Evolutionary conservation across 2,888 invertebrate genomes (phyloP), one percentile per base, ranked within the genome.

Genomic region (Plebejus argus): DNA sequence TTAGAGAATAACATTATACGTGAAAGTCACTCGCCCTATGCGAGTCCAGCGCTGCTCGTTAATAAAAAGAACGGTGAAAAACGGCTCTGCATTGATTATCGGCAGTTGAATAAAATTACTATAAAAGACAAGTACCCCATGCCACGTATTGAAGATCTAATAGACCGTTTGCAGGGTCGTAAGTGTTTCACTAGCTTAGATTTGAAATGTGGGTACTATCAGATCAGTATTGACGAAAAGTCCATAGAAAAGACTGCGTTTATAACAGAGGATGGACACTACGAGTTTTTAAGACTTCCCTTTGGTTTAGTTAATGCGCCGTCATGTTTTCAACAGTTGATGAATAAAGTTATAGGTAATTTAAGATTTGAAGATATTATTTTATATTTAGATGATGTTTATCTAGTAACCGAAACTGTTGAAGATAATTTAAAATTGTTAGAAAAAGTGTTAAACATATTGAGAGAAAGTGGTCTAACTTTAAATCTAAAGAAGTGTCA

Each of bases 221-320:
- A 76, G 28, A 76, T 70, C 8, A 3, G 0, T 7, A 23, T 66
- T 23, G 10, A 66, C 71, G 78, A 81, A 1, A 80, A 85, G 0
- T 85, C 87, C 0, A 82, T 86, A n/a, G 80, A 82, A 1, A 86
- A 86, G 70, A 89, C 88, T 0, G 87, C 87, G 83, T 87, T 20
- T 85, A 83, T 86, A 0, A 90, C 87, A 0, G 85, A 85, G 0
- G 85, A 86, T 70, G 88, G 88, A 0, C 85, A 88, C n/a, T 89
- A 82, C 66, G 87, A 90, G 79, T 88, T 85, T 79, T 80, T 85
- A 23, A 76, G 80, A n/a, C 71, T 82, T 0, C 81, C 82, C 0
- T 82, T 82, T 72, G 81, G 82, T 18, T 78, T 82, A 20, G 49
- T 53, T 53, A 53, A 18, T 53, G 49, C 49, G 49, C 49, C 18